Evolutionary conservation across 2,113 vertebrate genomes (phyloP), one percentile per base, ranked within the genome.

Genomic region (Cebus imitator): DNA sequence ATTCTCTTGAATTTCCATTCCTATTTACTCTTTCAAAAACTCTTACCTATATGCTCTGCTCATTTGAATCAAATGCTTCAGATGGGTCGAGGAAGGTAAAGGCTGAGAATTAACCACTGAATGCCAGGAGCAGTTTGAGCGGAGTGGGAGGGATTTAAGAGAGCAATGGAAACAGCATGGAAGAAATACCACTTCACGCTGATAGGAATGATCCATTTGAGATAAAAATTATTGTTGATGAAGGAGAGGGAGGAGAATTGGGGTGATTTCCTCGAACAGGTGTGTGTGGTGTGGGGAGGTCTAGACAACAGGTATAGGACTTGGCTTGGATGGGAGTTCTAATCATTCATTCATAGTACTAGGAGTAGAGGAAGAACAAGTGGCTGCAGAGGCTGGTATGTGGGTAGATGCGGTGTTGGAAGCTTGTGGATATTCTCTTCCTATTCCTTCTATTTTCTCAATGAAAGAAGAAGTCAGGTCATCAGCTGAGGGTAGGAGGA

Each of bases 1-100:
- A 70, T 81, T 93, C n/a, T 72, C 79, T 86, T 87, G 93, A 83
- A 81, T 85, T 93, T n/a, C 21, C 23, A 68, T 85, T 82, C 21
- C 2, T 75, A 37, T 91, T 96, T 98, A 70, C 18, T 80, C 86
- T 85, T 90, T 83, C 32, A 79, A 82, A 85, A 88, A 13, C 18
- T 82, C 40, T 68, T 55, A n/a, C 3, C 11, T 55, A 52, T 52
- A 8, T 55, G 50, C 48, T 80, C 55, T 80, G 78, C 78, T n/a
- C 20, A 14, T 12, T 27, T 23, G 37, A 75, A 45, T 66, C 52
- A 18, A 3, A 17, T 35, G 11, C 32, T 68, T 66, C 45, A 21
- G 4, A 11, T 35, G 8, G 21, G 57, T 57, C 35, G 40, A 9
- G 3, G 6, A 23, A 21, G 30, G 32, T 4, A 7, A 61, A 1